Evolutionary conservation across 2,113 vertebrate species (phyloP).

Genomic region (Neotoma lepida): DNA sequence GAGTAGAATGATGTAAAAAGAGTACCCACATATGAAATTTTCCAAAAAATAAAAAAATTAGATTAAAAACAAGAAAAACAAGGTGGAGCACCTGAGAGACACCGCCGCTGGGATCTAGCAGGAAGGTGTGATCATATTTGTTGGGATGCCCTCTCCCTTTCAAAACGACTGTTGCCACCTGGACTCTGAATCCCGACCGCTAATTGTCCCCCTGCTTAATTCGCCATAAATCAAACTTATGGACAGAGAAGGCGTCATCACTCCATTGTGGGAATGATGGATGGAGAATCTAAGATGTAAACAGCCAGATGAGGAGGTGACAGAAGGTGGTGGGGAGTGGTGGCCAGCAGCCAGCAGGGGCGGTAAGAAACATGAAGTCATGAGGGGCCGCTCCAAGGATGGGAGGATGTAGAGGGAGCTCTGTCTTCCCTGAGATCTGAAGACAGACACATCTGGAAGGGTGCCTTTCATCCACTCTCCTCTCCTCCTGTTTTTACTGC

Average conservation of each 20-base stretch:
- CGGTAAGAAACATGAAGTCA: background rate
- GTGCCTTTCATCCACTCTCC: background rate
- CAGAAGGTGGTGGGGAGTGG: too few species aligned
- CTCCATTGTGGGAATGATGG: conserved; percentile 17
- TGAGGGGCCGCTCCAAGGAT: accelerated
- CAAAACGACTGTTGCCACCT: background rate
- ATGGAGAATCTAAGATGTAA: background rate
- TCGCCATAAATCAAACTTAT: background rate
- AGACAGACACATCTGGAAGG: background rate
- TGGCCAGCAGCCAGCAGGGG: background rate
- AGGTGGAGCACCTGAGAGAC: background rate
- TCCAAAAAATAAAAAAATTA: background rate
- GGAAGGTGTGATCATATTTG: background rate
- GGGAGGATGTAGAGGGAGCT: too few species aligned
- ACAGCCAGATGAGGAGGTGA: background rate
- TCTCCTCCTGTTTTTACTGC: background rate
- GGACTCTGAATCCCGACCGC: background rate
- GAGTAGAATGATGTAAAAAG: background rate
- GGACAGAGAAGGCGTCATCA: background rate
- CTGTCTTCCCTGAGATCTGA: background rate
- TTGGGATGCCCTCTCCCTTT: background rate
- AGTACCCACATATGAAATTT: background rate
- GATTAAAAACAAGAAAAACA: background rate
- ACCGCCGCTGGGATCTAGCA: background rate
- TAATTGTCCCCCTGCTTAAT: background rate